These are phyloP conservation scores for Callipepla californica DNA, from an alignment of 2,113 vertebrate genomes.

Conservation along the genomic window DNA sequence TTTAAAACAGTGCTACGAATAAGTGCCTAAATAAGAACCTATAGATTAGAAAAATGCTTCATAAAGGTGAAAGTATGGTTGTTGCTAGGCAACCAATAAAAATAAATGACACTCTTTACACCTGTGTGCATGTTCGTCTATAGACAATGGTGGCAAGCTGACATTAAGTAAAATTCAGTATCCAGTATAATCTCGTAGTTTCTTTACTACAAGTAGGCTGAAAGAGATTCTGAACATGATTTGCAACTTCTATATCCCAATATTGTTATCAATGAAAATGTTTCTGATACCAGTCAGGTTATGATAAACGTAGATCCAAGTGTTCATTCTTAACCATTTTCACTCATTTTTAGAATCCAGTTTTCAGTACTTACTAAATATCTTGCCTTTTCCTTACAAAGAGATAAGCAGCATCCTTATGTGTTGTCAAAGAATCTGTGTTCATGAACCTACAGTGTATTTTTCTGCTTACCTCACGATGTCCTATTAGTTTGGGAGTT, in stretches of 20 bases:
- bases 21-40: background rate
- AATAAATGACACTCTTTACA: background rate
- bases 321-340: background rate
- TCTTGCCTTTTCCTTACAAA: background rate
- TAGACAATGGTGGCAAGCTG: background rate
- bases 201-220: background rate
- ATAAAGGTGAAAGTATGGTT: background rate
- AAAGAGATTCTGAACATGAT: background rate
- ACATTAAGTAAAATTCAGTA: background rate
- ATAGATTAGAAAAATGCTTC: background rate
- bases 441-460: background rate
- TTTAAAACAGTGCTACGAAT: background rate
- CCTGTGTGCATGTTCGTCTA: rapidly evolving
- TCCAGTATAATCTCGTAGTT: background rate
- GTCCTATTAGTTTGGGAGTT: background rate
- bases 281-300: background rate
- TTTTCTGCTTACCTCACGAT: background rate
- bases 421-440: background rate
- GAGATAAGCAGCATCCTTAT: too few relatives aligned
- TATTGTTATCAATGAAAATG: background rate
- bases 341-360: background rate
- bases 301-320: background rate
- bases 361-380: background rate
- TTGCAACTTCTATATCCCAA: background rate
- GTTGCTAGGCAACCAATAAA: background rate